phyloP scores from a whole-genome alignment of 1,140 invertebrate species.

The Cotesia vestalis region DNA sequence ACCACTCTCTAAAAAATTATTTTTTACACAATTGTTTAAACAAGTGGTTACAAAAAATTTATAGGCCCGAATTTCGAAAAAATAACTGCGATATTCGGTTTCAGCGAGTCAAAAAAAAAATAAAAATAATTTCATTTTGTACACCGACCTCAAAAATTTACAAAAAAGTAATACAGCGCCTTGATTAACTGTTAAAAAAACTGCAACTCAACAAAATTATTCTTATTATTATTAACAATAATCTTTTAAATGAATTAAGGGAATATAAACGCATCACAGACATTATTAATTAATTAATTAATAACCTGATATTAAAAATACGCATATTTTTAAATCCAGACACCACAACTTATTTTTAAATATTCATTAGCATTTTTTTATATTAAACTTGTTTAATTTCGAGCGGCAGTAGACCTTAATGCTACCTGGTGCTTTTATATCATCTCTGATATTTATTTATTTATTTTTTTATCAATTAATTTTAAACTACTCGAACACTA shows the following conservation, averaged over 20 bases:
- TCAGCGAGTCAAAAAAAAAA: no score
- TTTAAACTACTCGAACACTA: no score
- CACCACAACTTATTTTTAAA: slow-evolving; percentile 21
- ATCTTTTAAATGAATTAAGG: slow-evolving; percentile 20
- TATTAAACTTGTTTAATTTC: not conserved
- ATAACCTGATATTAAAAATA: slow-evolving; percentile 18
- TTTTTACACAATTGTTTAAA: not conserved
- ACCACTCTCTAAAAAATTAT: no score
- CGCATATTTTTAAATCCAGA: slow-evolving; percentile 11
- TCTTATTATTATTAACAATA: not conserved
- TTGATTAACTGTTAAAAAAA: not conserved
- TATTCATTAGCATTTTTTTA: slow-evolving; percentile 19
- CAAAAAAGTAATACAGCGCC: no score
- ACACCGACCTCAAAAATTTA: no score
- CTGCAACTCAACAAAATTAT: no score
- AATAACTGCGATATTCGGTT: no score
- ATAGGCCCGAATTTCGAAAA: no score
- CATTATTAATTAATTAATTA: slow-evolving; percentile 9
- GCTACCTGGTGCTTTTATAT: slow-evolving; percentile 22
- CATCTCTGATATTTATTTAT: slow-evolving; percentile 2
- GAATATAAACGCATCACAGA: slow-evolving; percentile 29
- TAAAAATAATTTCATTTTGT: no score
- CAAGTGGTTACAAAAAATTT: no score
- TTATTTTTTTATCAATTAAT: slow-evolving; percentile 6
- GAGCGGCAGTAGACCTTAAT: slow-evolving; percentile 30